A percentile compares a stretch with the other conserved stretches of the same genome.
Evolutionary conservation across 1,140 invertebrate genomes (phyloP).

Genomic region (Melanaphis sacchari): DNA sequence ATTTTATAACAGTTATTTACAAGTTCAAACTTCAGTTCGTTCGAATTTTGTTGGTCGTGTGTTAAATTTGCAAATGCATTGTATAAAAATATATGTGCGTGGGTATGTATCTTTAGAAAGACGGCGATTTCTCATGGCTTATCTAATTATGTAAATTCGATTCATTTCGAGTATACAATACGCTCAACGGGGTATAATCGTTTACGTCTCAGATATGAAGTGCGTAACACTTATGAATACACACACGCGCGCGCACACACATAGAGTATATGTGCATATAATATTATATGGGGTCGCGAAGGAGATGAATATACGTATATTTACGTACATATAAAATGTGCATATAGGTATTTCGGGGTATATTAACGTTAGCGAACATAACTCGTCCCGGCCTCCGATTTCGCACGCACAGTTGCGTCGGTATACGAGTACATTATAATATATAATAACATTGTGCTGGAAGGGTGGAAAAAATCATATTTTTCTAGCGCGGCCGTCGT

Average conservation of each 20-base stretch:
- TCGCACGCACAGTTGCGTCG: background rate
- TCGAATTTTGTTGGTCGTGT: background rate
- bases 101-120: background rate
- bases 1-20: background rate
- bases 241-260: no score
- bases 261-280: background rate
- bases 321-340: background rate
- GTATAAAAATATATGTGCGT: background rate
- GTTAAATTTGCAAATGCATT: background rate
- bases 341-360: background rate
- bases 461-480: background rate
- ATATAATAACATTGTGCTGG: background rate
- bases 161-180: background rate
- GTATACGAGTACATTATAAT: slow-evolving; percentile 18
- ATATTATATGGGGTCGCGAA: background rate
- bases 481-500: background rate
- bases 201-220: background rate
- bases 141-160: slow-evolving; percentile 37
- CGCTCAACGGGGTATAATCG: background rate
- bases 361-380: background rate
- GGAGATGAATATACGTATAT: background rate
- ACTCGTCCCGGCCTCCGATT: background rate
- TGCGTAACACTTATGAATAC: background rate
- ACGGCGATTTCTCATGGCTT: background rate
- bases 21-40: background rate